Conservation (phyloP, 1,140 invertebrate species). For the Venturia canescens region DNA sequence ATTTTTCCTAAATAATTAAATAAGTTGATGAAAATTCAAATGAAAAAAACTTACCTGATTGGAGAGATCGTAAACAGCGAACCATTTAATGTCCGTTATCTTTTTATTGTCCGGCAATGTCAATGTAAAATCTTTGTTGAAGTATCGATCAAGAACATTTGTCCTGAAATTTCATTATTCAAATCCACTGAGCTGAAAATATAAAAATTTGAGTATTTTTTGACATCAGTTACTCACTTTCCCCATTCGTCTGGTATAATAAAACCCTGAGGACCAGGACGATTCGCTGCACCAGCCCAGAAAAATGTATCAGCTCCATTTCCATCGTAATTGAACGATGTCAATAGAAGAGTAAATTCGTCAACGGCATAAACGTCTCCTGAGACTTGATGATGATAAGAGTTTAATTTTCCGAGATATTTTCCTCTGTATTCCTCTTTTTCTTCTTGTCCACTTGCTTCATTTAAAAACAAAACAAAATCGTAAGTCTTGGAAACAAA, state of each 20-base stretch:
- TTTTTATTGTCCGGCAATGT: conserved; percentile 91
- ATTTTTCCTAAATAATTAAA: background rate
- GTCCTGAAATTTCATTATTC: conserved; percentile 81
- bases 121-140: conserved; percentile 91
- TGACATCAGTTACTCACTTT: conserved; percentile 80
- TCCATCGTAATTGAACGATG: conserved; percentile 93
- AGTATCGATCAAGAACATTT: conserved; percentile 90
- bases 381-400: conserved; percentile 93
- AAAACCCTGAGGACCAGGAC: conserved; percentile 93
- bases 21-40: conserved; percentile 24
- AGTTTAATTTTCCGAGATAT: conserved; percentile 90
- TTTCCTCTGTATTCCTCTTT: conserved; percentile 88
- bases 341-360: conserved; percentile 88
- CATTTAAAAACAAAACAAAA: too few species aligned
- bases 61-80: conserved; percentile 91
- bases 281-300: conserved; percentile 91
- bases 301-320: conserved; percentile 94
- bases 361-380: conserved; percentile 95
- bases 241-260: conserved; percentile 93
- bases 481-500: too few species aligned
- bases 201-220: background rate
- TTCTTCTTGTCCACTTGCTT: conserved; percentile 72
- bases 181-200: background rate
- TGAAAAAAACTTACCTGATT: conserved; percentile 79
- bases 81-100: conserved; percentile 93